Evolutionary conservation across 2,113 vertebrate species (phyloP).

Genomic region (Calyptommatus sinebrachiatus): DNA sequence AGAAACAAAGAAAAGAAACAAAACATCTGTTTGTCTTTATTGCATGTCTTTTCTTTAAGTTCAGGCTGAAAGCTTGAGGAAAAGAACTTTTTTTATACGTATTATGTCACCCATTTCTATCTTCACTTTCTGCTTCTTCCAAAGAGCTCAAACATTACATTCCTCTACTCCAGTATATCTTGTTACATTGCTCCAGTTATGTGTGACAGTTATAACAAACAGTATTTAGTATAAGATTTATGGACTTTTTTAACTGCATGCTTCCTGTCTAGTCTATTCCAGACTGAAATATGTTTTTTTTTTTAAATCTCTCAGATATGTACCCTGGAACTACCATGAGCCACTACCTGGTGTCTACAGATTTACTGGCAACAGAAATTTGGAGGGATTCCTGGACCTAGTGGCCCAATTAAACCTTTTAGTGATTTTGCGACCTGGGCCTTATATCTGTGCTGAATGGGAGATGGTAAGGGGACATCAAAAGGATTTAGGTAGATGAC

Average conservation of each 20-base stretch:
- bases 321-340: constrained; percentile 98
- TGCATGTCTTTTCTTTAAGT: background rate
- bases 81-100: background rate
- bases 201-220: background rate
- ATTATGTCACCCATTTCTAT: no score
- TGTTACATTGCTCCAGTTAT: background rate
- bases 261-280: background rate
- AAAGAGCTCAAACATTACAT: no score
- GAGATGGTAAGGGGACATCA: constrained; percentile 86
- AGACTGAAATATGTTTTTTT: constrained; percentile 26
- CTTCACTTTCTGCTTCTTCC: no score
- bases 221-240: background rate
- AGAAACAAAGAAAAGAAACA: no score
- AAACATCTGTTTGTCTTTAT: background rate
- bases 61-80: background rate
- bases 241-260: background rate
- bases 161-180: no score
- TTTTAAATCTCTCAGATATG: constrained; percentile 78
- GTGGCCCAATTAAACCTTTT: constrained; percentile 84
- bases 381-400: constrained; percentile 86
- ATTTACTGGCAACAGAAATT: constrained; percentile 83
- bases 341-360: constrained; percentile 76
- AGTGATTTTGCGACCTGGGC: constrained; percentile 93
- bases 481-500: background rate
- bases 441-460: constrained; percentile 98